Conservation (phyloP, 1,140 invertebrate genomes). For the Sweltsa coloradensis region DNA sequence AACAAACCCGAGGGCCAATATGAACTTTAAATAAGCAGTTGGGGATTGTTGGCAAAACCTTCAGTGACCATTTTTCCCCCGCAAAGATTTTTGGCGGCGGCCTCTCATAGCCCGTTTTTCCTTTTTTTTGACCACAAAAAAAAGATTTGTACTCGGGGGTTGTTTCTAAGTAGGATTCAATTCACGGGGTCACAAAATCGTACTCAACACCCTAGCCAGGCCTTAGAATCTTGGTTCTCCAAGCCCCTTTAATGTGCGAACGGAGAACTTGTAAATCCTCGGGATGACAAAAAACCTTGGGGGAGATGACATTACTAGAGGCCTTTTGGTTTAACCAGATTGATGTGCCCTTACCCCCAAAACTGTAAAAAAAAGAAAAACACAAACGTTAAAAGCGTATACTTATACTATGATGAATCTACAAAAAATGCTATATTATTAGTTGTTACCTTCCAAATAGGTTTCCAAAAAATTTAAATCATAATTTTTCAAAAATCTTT, state of each 20-base stretch:
- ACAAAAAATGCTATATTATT: too few species aligned
- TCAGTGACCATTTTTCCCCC: conserved; percentile 69
- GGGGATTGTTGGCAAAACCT: conserved; percentile 24
- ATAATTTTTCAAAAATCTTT: neutral
- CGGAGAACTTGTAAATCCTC: conserved; percentile 66
- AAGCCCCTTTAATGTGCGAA: conserved; percentile 61
- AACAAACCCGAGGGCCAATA: conserved; percentile 4
- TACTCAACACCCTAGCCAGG: conserved; percentile 87
- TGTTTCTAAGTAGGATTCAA: conserved; percentile 70
- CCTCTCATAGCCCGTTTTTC: conserved; percentile 94
- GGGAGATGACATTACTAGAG: conserved; percentile 70
- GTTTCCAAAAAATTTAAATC: neutral
- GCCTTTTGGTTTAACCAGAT: conserved; percentile 92
- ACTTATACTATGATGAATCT: too few species aligned
- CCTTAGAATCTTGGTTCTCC: conserved; percentile 60
- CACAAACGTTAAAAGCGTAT: neutral
- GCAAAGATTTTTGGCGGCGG: conserved; percentile 88
- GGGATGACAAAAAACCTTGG: conserved; percentile 77
- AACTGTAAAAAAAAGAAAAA: conserved; percentile 29
- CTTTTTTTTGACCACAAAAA: conserved; percentile 91
- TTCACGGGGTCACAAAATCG: conserved; percentile 78
- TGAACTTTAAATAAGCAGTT: neutral
- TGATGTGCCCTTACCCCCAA: conserved; percentile 54
- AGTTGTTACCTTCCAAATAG: neutral
- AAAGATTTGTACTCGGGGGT: conserved; percentile 60